Conservation (phyloP, 2,797 vertebrate species). For the Cichlasoma orientale region DNA sequence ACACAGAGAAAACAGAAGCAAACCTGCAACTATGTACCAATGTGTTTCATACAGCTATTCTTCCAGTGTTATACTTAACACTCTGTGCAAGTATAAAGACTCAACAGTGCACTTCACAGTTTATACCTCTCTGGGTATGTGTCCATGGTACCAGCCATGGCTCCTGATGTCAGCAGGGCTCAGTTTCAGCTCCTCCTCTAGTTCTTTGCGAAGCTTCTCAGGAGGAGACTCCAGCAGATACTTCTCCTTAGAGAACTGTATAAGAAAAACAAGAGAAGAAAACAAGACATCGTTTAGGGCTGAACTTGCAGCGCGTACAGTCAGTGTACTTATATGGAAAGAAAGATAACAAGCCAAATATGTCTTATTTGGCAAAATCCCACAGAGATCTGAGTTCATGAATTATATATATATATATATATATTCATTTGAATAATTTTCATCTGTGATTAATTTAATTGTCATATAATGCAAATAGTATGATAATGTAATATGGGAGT, state of each 20-base stretch:
- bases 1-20: not conserved
- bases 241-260: conserved; percentile 98
- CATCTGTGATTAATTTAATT: not conserved
- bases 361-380: conserved; percentile 14
- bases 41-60: conserved; percentile 6
- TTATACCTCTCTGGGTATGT: conserved; percentile 93
- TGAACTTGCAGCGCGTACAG: not conserved
- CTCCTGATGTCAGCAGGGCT: conserved; percentile 93
- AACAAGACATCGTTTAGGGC: conserved; percentile 8
- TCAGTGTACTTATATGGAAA: not conserved
- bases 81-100: not conserved
- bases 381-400: not conserved
- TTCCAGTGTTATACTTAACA: not conserved
- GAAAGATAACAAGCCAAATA: not conserved
- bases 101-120: not conserved
- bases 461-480: not conserved
- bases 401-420: not conserved
- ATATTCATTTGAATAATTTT: too few species aligned
- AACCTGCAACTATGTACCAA: not conserved
- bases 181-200: conserved; percentile 96
- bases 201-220: conserved; percentile 94
- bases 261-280: conserved; percentile 14
- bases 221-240: conserved; percentile 96
- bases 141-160: conserved; percentile 98
- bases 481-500: not conserved